Conservation (phyloP, 2,888 invertebrate species). For the Spicauda simplicius region DNA sequence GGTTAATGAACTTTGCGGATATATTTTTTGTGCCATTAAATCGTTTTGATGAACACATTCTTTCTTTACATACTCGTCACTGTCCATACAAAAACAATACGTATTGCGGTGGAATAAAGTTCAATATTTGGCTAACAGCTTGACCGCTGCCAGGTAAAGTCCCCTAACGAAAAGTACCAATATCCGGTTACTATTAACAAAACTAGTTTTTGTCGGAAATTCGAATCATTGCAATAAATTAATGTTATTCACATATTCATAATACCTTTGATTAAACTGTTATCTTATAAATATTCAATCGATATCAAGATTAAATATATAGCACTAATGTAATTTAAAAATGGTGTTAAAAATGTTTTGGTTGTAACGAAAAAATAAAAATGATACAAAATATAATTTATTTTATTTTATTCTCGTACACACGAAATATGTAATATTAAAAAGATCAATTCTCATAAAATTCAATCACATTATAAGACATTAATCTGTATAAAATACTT, state of each 20-base stretch:
- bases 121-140: slow-evolving; percentile 1
- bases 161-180: not conserved
- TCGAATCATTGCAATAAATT: not conserved
- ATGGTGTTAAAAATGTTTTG: no score
- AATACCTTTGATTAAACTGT: no score
- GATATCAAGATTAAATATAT: not conserved
- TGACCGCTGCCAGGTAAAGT: slow-evolving; percentile 19
- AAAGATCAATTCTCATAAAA: no score
- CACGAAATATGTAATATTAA: no score
- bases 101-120: not conserved
- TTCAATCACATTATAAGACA: no score
- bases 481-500: no score
- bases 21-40: slow-evolving; percentile 21
- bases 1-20: slow-evolving; percentile 26
- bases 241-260: not conserved
- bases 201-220: not conserved
- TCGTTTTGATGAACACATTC: slow-evolving; percentile 19
- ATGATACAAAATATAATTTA: no score
- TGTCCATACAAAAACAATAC: not conserved
- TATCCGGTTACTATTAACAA: slow-evolving; percentile 1
- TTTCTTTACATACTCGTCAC: slow-evolving; percentile 8
- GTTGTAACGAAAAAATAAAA: no score
- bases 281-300: not conserved
- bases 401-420: no score
- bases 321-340: no score